A percentile compares a stretch with the other conserved stretches of the same genome.
phyloP scores from a whole-genome alignment of 2,113 vertebrate species.

The Probosciger aterrimus region DNA sequence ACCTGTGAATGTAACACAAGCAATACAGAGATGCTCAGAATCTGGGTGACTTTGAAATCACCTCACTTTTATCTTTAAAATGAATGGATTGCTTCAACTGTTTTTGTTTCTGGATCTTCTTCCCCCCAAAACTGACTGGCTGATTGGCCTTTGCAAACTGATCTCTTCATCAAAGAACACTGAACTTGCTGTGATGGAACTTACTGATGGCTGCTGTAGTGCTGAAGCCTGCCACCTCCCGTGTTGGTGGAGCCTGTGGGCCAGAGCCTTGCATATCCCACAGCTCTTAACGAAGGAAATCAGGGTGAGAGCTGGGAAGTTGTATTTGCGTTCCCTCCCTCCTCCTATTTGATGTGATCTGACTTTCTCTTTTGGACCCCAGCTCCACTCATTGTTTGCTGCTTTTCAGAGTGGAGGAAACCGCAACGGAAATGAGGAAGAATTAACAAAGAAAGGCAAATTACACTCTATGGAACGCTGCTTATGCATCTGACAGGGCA shows the following conservation, averaged over 20 bases:
- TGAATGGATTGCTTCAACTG: not conserved
- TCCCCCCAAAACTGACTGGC: not conserved
- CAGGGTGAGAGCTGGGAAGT: not conserved
- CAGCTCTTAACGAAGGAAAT: not conserved
- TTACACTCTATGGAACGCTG: accelerated
- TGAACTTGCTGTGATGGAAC: not conserved
- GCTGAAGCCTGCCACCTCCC: not conserved
- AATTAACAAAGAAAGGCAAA: not conserved
- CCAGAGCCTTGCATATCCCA: not conserved
- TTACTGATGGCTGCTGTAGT: not conserved
- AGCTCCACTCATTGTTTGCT: not conserved
- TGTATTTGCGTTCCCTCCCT: not conserved
- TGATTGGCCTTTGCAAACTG: not conserved
- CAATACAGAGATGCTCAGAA: not conserved
- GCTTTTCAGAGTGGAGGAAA: not conserved
- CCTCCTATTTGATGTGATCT: not conserved
- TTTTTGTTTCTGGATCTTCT: not conserved
- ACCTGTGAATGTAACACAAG: not conserved
- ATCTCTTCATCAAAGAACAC: not conserved
- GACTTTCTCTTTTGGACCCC: not conserved
- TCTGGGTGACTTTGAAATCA: not conserved
- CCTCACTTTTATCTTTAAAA: not conserved
- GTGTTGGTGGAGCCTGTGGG: not conserved
- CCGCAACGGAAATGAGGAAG: accelerated
- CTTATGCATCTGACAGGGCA: not conserved